Evolutionary conservation across 2,888 invertebrate species (phyloP).

Genomic region (Xanthorhoe spadicearia): DNA sequence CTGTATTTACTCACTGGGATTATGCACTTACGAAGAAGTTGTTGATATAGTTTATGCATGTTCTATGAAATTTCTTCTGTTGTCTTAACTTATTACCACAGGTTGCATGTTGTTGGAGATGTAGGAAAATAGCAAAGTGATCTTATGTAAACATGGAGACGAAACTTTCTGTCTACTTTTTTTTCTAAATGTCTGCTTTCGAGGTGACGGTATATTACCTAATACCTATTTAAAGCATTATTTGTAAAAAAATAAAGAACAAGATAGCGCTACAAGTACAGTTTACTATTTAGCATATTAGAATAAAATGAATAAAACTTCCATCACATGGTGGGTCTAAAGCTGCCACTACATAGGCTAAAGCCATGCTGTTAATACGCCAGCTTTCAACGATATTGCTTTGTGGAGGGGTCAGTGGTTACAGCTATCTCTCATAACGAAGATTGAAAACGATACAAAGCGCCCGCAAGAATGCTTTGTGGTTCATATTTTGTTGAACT

Average conservation of each 20-base stretch:
- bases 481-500: constrained; percentile 66
- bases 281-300: background rate
- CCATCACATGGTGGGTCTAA: constrained; percentile 7
- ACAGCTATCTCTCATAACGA: constrained; percentile 73
- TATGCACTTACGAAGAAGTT: background rate
- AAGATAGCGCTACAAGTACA: no score
- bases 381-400: constrained; percentile 79
- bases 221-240: no score
- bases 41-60: background rate
- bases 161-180: no score
- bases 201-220: no score
- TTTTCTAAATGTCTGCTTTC: no score
- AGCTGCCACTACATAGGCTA: constrained; percentile 40
- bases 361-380: constrained; percentile 64
- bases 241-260: no score
- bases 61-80: background rate
- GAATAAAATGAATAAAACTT: background rate
- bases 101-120: no score
- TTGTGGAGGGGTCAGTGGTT: constrained; percentile 71
- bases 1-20: background rate
- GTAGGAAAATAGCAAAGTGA: no score
- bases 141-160: no score
- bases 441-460: constrained; percentile 79
- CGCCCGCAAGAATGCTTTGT: constrained; percentile 78
- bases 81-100: no score